Evolutionary conservation across 64 coral and sea anemone species (phyloP).

Genomic region (Hydrozoanthus tunicans): DNA sequence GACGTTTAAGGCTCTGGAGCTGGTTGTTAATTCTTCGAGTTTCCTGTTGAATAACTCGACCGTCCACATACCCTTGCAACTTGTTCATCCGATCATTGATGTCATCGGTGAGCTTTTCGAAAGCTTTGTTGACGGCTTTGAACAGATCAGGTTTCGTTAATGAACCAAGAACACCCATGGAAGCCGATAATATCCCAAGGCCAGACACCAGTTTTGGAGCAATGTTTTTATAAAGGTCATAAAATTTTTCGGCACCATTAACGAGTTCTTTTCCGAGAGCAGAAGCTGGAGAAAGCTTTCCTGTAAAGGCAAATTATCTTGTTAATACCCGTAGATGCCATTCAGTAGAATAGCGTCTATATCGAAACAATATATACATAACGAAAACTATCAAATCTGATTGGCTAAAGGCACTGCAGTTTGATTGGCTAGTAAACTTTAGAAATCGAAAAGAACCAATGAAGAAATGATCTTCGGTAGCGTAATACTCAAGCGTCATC

Average conservation of each 20-base stretch:
- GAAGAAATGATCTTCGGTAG: too few species aligned
- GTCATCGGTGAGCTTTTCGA: conserved; percentile 17
- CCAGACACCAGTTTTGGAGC: conserved; percentile 26
- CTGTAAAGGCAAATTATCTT: background rate
- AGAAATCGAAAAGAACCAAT: too few species aligned
- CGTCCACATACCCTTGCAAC: conserved; percentile 20
- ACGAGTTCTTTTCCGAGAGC: conserved; percentile 29
- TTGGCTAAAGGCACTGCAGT: too few species aligned
- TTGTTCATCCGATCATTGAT: conserved; percentile 40
- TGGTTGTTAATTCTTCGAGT: conserved; percentile 36
- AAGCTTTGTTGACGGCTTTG: background rate
- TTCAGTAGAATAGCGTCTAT: too few species aligned
- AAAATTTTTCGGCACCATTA: conserved; percentile 14
- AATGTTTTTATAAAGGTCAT: background rate
- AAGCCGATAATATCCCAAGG: conserved; percentile 24
- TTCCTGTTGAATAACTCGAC: conserved; percentile 2
- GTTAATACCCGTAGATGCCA: background rate
- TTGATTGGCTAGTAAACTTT: too few species aligned
- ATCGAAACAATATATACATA: too few species aligned
- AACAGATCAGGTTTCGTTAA: background rate
- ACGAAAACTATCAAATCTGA: too few species aligned
- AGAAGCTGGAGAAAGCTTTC: background rate
- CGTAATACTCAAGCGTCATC: too few species aligned
- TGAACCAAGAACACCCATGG: conserved; percentile 24
- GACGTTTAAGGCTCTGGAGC: conserved; percentile 38